A percentile compares a stretch with the other conserved stretches of the same genome.
These are phyloP conservation scores for Trachelus troglodyta DNA, from an alignment of 2,888 invertebrate species.

Conservation along the genomic window DNA sequence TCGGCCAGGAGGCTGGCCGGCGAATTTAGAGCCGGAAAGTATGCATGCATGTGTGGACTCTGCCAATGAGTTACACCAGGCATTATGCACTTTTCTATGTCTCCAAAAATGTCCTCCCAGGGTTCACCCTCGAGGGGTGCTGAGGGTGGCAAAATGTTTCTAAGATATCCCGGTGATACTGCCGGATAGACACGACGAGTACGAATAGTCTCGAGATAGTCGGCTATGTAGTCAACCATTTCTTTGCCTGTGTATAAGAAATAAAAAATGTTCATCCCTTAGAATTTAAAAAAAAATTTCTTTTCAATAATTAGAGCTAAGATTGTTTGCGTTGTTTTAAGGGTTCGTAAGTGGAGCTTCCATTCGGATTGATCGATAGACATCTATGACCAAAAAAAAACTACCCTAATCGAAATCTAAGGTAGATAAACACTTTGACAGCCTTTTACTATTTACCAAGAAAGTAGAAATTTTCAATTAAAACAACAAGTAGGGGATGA, in stretches of 20 bases:
- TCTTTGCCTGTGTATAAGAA: conserved; percentile 81
- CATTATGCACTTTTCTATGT: conserved; percentile 95
- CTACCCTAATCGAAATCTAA: not conserved
- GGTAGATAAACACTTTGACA: conserved; percentile 1
- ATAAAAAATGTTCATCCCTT: not conserved
- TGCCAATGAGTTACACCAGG: conserved; percentile 98
- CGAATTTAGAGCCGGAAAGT: conserved; percentile 95
- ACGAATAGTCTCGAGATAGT: conserved; percentile 93
- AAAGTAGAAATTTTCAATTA: not conserved
- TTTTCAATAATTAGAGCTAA: not conserved
- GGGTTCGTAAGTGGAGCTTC: not conserved
- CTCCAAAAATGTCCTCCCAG: conserved; percentile 92
- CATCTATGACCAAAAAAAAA: not conserved
- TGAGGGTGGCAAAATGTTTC: conserved; percentile 83
- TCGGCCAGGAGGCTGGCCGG: conserved; percentile 95
- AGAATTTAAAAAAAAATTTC: not conserved
- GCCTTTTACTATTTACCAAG: not conserved
- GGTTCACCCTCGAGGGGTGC: conserved; percentile 90
- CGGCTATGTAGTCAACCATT: conserved; percentile 98
- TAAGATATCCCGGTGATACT: conserved; percentile 94
- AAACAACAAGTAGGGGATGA: not conserved
- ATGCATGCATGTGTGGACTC: conserved; percentile 98
- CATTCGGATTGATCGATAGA: not conserved
- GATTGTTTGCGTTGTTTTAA: not conserved
- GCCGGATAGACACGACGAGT: conserved; percentile 92